Base-by-base conservation (phyloP, 2,888 invertebrate genomes). In the Parnassius apollo region DNA sequence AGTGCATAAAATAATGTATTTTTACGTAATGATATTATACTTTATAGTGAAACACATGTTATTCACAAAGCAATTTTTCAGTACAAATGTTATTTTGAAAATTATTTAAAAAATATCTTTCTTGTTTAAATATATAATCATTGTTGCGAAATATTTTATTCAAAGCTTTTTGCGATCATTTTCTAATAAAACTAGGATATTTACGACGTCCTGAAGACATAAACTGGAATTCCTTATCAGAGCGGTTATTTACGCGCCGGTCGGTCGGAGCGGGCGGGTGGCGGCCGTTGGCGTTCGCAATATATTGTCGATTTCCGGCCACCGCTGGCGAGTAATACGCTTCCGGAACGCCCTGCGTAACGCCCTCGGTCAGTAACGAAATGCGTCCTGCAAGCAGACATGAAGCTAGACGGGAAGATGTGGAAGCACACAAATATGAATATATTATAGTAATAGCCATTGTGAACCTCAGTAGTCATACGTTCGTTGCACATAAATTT, bases 281-380 rank as follows among this genome's bases (percentile, higher is more conserved):
- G 52, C 71, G 73, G 71, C 76, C 75, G 81, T 74, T 78, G 74
- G 79, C 76, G 75, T 69, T 82, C 81, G 80, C 80, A 81, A 88
- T 88, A 86, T 88, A 87, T 86, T 84, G 83, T 77, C 80, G 87
- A 86, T 87, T 84, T 90, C 89, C 90, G 86, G 82, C 81, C 83
- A 79, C 80, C 75, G 80, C 80, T 84, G 86, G 87, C 88, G 86
- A 86, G 89, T 91, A 90, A 90, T 91, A 83, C 83, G 86, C 80
- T 80, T 89, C 89, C 90, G 90, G 82, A 78, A 81, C 83, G 82
- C 83, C 87, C 83, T 71, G 70, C 66, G 75, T 68, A 74, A 76
- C 81, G 80, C 83, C 78, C 75, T 66, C 66, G 71, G 58, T 45
- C 49, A 59, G 62, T 62, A 53, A 57, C 66, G 67, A 65, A 62